Base-by-base conservation (phyloP, 2,113 vertebrate genomes). In the Harpagus bidentatus region DNA sequence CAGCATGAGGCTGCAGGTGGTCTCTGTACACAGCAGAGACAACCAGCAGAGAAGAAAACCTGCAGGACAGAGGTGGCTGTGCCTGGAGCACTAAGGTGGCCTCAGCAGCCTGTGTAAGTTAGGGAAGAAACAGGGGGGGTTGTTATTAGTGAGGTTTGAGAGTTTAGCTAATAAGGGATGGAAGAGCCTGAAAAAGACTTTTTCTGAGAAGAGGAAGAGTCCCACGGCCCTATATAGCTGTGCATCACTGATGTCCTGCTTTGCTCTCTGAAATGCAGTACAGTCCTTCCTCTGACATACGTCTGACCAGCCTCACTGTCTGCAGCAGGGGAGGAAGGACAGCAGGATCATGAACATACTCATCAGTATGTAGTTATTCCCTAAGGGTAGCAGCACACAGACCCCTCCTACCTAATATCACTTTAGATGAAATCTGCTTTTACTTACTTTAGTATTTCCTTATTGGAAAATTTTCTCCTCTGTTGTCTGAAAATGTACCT, bases 201-300 rank as follows among this genome's bases (percentile, higher is more conserved):
- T 80, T 86, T 32, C 69, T n/a, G n/a, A 65, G 15, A 22, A 62
- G 13, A 78, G 29, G 19, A 82, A 59, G 38, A 55, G 22, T 50
- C 53, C 31, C 50, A 45, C 3, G 5, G 38, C 9, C 25, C 36
- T 73, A 4, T 13, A 15, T 1, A 61, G 36, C 14, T 69, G 28
- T 43, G 43, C 29, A 4, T 7, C 10, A 1, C 50, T 83, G 45
- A 42, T 1, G 4, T n/a, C 23, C 32, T 71, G 15, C 62, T 62
- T 36, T 4, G 0, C 34, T 70, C 82, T 65, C 59, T 85, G 58
- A 45, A 38, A 28, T 32, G 29, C 17, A 29, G 5, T 12, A 19
- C 0, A 1, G 11, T 62, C 6, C 18, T 62, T 26, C 63, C 38
- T 52, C 56, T 50, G 56, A 22, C 1, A 0, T 17, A 31, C 31